phyloP scores from a whole-genome alignment of 2,888 invertebrate species.

The Urechis unicinctus region DNA sequence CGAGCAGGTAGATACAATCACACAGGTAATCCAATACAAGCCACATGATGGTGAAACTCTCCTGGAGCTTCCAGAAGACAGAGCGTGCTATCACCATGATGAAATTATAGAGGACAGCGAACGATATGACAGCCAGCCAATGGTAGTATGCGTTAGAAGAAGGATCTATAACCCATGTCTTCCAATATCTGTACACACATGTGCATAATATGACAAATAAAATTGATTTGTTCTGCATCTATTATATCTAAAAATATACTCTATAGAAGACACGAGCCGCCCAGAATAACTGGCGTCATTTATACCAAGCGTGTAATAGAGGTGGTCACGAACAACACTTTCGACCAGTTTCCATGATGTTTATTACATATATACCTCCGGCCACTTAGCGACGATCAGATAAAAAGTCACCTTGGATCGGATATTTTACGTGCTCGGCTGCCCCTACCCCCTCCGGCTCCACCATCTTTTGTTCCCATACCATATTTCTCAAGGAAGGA shows the following conservation, averaged over 20 bases:
- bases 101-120: slow-evolving; percentile 85
- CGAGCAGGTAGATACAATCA: slow-evolving; percentile 78
- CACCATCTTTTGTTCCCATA: slow-evolving; percentile 18
- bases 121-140: slow-evolving; percentile 82
- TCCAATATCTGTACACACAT: slow-evolving; percentile 34
- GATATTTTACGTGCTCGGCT: neutral
- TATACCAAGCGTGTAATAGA: no score
- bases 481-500: slow-evolving; percentile 8
- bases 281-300: no score
- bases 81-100: slow-evolving; percentile 83
- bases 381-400: no score
- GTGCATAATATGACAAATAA: no score
- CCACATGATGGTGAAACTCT: slow-evolving; percentile 61
- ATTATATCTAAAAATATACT: no score
- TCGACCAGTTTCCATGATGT: no score
- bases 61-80: slow-evolving; percentile 84
- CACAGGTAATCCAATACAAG: slow-evolving; percentile 77
- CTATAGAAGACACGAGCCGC: no score
- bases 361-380: no score
- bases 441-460: neutral
- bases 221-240: no score
- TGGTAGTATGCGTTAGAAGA: slow-evolving; percentile 74
- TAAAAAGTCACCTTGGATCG: neutral
- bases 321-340: no score
- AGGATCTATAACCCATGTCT: slow-evolving; percentile 62